Base-by-base conservation (phyloP, 92 coral and sea anemone genomes). In the Umimayanthus chanpuru region DNA sequence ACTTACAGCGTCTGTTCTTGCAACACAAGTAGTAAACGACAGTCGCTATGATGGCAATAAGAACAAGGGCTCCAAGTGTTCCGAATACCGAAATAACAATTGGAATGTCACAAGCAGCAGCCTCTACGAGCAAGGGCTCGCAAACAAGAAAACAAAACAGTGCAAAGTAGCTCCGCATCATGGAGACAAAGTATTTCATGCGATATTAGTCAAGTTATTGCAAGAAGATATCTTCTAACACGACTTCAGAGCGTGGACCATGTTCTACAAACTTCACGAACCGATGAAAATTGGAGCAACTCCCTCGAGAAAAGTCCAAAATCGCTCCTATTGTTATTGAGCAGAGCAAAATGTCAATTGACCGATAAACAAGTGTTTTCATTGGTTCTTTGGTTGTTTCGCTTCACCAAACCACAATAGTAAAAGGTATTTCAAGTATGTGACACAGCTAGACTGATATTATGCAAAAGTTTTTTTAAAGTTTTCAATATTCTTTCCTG, bases 81-180 rank as follows among this genome's bases (percentile, higher is more conserved):
- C 89, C 94, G 67, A 95, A 95, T 16, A 95, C 98, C 29, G 98
- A 86, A 30, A 87, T 90, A 7, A 95, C 76, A 85, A 95, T 92
- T 28, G 96, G 90, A 2, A 86, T 72, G 6, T 89, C 70, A 65
- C 96, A 95, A 8, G 86, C 65, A 29, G 90, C 77, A 8, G 89
- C 92, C 65, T 68, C 87, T 28, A 83, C 87, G 5, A 67, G 66
- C 58, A 28, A 21, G 9, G 87, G 76, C n/a, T 73, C 20, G 12
- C 26, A 73, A 6, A 30, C 64, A 9, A 83, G 65, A 29, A 83
- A 47, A 20, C 65, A 68, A 15, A 44, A 9, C 50, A 75, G 47
- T 38, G 11, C 49, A 2, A 75, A 41, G n/a, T 16, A 40, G 12
- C 11, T 14, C 25, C 49, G 47, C 79, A 40, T 75, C 7, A 16